Evolutionary conservation across 2,888 invertebrate genomes (phyloP).

Genomic region (Xestia rhomboidea): DNA sequence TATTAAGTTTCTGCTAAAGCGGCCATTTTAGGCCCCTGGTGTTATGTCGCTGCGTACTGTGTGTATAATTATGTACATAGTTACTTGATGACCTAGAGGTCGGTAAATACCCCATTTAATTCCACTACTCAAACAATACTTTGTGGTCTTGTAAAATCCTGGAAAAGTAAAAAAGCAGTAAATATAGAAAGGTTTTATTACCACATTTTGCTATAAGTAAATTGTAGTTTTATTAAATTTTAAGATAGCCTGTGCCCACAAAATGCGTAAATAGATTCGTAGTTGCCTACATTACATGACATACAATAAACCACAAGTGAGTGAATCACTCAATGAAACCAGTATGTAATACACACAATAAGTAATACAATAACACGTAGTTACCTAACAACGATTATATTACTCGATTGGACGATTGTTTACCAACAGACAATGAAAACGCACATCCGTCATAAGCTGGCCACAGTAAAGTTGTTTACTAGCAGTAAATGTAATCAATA

Average conservation of each 20-base stretch:
- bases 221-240: not conserved
- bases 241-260: not conserved
- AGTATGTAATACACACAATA: too few species aligned
- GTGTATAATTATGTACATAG: not conserved
- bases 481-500: constrained; percentile 88
- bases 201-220: not conserved
- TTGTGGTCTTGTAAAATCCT: not conserved
- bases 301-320: not conserved
- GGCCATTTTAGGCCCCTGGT: too few species aligned
- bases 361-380: not conserved
- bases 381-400: not conserved
- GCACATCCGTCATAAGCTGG: constrained; percentile 72
- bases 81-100: not conserved
- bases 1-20: too few species aligned
- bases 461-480: constrained; percentile 86
- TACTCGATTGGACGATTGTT: not conserved
- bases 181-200: not conserved
- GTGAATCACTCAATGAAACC: constrained; percentile 1
- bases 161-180: not conserved
- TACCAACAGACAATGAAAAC: constrained; percentile 75
- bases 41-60: not conserved
- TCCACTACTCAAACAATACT: not conserved
- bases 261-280: not conserved
- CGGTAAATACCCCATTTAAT: not conserved
- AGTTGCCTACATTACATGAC: not conserved